A percentile compares a stretch with the other conserved stretches of the same genome.
Conservation (phyloP, 2,113 vertebrate genomes). For the Leptodactylus fuscus region DNA sequence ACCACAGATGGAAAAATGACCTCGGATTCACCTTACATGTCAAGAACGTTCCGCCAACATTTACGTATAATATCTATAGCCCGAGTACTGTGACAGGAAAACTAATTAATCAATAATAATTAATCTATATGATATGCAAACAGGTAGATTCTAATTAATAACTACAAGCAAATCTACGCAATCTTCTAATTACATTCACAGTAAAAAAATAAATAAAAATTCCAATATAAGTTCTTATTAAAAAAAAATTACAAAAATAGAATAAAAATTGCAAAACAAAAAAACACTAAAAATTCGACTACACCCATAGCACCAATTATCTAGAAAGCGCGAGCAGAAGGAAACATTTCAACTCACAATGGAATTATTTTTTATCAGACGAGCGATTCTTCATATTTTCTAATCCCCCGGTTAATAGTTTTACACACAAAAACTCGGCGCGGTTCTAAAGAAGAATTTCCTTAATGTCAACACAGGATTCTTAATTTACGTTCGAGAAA, state of each 20-base stretch:
- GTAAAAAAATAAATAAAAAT: too few relatives aligned
- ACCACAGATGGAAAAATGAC: not conserved
- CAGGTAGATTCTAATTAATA: too few relatives aligned
- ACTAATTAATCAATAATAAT: too few relatives aligned
- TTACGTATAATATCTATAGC: not conserved
- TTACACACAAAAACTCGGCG: conserved; percentile 21
- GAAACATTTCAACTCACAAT: conserved; percentile 5
- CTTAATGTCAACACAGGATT: conserved; percentile 26
- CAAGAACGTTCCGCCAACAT: not conserved
- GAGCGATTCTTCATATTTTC: not conserved
- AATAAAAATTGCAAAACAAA: too few relatives aligned
- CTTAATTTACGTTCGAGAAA: conserved; percentile 19
- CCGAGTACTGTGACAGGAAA: not conserved
- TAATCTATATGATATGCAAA: too few relatives aligned
- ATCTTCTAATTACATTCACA: too few relatives aligned
- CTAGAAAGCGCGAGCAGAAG: not conserved
- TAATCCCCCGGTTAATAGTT: conserved; percentile 24
- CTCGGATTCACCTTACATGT: not conserved
- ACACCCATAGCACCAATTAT: not conserved
- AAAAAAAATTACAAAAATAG: too few relatives aligned
- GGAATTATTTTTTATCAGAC: conserved; percentile 19
- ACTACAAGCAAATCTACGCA: too few relatives aligned
- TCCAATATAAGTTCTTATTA: too few relatives aligned
- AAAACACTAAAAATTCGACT: not conserved
- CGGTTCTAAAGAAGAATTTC: conserved; percentile 10